Evolutionary conservation across 2,888 invertebrate species (phyloP).

Genomic region (Globia sparganii): DNA sequence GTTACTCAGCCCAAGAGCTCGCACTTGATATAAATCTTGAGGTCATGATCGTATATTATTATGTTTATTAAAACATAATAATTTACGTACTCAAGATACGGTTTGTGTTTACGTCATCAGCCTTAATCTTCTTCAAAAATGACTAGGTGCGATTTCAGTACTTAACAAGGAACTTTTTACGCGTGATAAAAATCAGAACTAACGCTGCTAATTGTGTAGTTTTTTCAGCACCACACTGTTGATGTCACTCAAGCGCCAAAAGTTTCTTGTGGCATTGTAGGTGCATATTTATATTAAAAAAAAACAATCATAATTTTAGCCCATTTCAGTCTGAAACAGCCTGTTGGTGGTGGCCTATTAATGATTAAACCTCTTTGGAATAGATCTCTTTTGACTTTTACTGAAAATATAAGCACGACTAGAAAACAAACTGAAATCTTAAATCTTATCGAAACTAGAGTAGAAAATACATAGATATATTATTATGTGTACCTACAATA

Average conservation of each 20-base stretch:
- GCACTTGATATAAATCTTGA: too few relatives aligned
- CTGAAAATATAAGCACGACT: neutral
- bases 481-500: neutral
- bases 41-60: too few relatives aligned
- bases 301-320: neutral
- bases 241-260: neutral
- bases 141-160: neutral
- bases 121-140: neutral
- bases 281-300: neutral
- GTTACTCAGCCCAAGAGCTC: too few relatives aligned
- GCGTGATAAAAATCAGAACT: neutral
- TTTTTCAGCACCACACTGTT: neutral
- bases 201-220: neutral
- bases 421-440: neutral
- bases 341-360: neutral
- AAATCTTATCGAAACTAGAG: neutral
- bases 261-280: neutral
- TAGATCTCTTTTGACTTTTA: neutral
- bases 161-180: neutral
- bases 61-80: too few relatives aligned
- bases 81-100: too few relatives aligned
- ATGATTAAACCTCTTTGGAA: neutral
- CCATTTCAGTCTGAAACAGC: neutral
- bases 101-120: too few relatives aligned
- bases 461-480: neutral